Evolutionary conservation across 2,113 vertebrate species (phyloP), one percentile per base, ranked within the genome.

Genomic region (Nycticebus coucang): DNA sequence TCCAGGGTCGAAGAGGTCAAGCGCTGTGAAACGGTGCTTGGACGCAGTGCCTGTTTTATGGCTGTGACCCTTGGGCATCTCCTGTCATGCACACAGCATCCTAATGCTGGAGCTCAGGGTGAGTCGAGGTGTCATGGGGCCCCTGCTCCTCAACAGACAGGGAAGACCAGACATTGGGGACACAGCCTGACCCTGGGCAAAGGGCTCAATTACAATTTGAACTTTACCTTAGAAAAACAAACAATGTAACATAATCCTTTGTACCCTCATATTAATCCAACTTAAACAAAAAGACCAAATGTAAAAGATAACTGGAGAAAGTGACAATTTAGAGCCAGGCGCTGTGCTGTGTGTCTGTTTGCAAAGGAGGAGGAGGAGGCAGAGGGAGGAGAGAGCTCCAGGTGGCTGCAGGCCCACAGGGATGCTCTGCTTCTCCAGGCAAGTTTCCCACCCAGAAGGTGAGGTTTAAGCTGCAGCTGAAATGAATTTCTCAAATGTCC

Each of bases 361-460:
- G 0, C 7, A 21, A 57, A 71, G 14, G 24, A 21, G 6, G 5
- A 55, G 14, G 13, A 60, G 30, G 69, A 30, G 1, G 45, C 5
- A n/a, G 30, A 60, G 18, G 2, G 62, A 8, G 45, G 2, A 83
- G 33, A 19, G 26, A 41, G 33, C 66, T 74, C 3, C 9, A 3
- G 13, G 22, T 26, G 35, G 33, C 72, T 74, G 1, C 9, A 3
- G 7, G n/a, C 53, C 21, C 1, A 1, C 8, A 3, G n/a, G 55
- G 53, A 35, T 81, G n/a, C 87, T 7, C 10, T 28, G 21, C 41
- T 84, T 75, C 4, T 12, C 11, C 9, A 57, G 74, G 22, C n/a
- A 71, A 62, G 53, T 37, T 83, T 81, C 55, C 91, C 33, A 66
- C 26, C 41, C 30, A 85, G 13, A n/a, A 94, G 12, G 71, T 62